A percentile compares a stretch with the other conserved stretches of the same genome.
Conservation (phyloP, 2,888 invertebrate species). For the Eupithecia dodoneata region DNA sequence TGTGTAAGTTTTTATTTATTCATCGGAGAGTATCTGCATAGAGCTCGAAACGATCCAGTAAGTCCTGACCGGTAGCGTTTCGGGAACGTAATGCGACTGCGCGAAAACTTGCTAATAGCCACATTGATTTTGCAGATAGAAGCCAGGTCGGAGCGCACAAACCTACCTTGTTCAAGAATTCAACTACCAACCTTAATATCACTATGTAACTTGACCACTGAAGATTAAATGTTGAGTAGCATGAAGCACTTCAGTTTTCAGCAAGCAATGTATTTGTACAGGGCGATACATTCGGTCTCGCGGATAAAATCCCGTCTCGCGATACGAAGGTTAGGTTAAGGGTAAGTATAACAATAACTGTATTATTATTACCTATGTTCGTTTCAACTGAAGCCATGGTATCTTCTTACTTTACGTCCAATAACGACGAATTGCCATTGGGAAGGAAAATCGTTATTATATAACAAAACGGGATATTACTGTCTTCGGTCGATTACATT, state of each 20-base stretch:
- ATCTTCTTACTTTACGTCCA: conserved; percentile 70
- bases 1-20: conserved; percentile 14
- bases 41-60: conserved; percentile 52
- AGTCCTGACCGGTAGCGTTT: conserved; percentile 74
- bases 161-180: conserved; percentile 69
- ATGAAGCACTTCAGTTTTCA: conserved; percentile 42
- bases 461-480: conserved; percentile 70
- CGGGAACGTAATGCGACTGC: conserved; percentile 78
- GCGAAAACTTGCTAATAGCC: conserved; percentile 83
- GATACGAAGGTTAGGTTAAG: conserved; percentile 59
- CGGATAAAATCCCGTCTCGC: conserved; percentile 46
- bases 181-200: conserved; percentile 51
- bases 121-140: conserved; percentile 85
- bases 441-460: conserved; percentile 73
- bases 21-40: conserved; percentile 56
- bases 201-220: conserved; percentile 54
- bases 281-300: conserved; percentile 44
- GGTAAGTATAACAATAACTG: conserved; percentile 77
- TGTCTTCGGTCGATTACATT: conserved; percentile 67
- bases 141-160: conserved; percentile 80
- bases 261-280: conserved; percentile 60
- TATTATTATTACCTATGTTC: conserved; percentile 76
- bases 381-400: conserved; percentile 68
- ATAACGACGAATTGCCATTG: conserved; percentile 74
- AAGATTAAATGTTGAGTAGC: conserved; percentile 43